Evolutionary conservation across 2,113 vertebrate genomes (phyloP), one percentile per base, ranked within the genome.

Genomic region (Drymodes brunneopygia): DNA sequence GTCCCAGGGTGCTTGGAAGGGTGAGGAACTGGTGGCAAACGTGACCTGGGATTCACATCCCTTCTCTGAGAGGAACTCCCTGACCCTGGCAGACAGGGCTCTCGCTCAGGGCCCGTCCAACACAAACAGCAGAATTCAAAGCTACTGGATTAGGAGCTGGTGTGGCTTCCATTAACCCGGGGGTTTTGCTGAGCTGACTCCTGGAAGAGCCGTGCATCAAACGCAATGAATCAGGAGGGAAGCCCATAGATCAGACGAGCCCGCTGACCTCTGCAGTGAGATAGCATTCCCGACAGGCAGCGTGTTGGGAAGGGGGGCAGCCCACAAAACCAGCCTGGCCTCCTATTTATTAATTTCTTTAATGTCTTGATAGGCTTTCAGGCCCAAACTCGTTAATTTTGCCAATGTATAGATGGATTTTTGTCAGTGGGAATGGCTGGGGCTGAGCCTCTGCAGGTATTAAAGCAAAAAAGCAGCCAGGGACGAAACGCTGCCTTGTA

Each of bases 91-190:
- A 81, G 74, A 31, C 44, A 1, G 12, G 84, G 80, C 70, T 42
- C 12, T 81, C 2, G 2, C 18, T 0, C 80, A 75, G 75, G 2
- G 29, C 82, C 75, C 51, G 0, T 53, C 81, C 69, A 9, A 60
- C 80, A 27, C 91, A 95, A 90, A 84, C 85, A 86, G 42, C 23
- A 82, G 67, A 58, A 85, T 66, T 97, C 95, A 95, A 78, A 98
- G 97, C 96, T 95, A 67, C 97, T 60, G 86, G 80, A 61, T 92
- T 77, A 64, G 67, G 45, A 47, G 87, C 92, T 58, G 70, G 91
- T 93, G 93, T 96, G 98, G 96, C 96, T 98, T 95, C 96, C 92
- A 95, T 94, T 96, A 97, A 95, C 92, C 94, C 81, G 22, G 88
- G 85, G 93, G 45, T 28, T 91, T 28, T 91, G 92, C 70, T 14